Evolutionary conservation across 2,113 vertebrate genomes (phyloP), one percentile per base, ranked within the genome.

Genomic region (Equus przewalskii): DNA sequence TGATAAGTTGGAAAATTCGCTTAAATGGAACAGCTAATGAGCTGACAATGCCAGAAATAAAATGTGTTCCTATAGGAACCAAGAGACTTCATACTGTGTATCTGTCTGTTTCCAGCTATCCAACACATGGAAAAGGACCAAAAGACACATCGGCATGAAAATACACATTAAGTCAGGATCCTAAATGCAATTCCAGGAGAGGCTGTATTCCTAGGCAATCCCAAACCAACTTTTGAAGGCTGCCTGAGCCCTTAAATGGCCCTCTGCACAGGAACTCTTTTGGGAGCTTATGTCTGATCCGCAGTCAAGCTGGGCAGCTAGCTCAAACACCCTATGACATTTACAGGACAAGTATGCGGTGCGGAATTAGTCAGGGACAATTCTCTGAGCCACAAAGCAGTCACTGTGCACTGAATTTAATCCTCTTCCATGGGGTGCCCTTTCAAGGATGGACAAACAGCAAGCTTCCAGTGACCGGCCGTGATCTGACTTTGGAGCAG

Each of bases 361-460:
- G 89, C 72, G 84, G 94, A 98, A 95, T 96, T 81, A 98, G 97
- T 84, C 95, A 92, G 93, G 46, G 95, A 93, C 81, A 97, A 56
- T 97, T 97, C 95, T 98, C 93, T 97, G 94, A 97, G 96, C 82
- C 7, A 93, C 96, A 97, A 97, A 98, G 88, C 89, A 95, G 92
- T 18, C 76, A 91, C 83, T 44, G 33, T 22, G 91, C 64, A 5
- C 75, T 96, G 83, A 89, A 73, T 76, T 92, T 3, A 30, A 94
- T 0, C 69, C 97, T 98, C 89, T 97, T 86, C 94, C 85, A 69
- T 28, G 21, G 30, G 22, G 33, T 28, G 49, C 26, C 41, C 21
- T 75, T 82, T 83, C 36, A 62, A 96, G 36, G 65, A 72, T 30
- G n/a, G 33, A 78, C 64, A 92, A 84, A 56, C 7, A 67, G 41